A percentile compares a stretch with the other conserved stretches of the same genome.
Conservation (phyloP, 1,140 invertebrate species). For the Ruditapes philippinarum region DNA sequence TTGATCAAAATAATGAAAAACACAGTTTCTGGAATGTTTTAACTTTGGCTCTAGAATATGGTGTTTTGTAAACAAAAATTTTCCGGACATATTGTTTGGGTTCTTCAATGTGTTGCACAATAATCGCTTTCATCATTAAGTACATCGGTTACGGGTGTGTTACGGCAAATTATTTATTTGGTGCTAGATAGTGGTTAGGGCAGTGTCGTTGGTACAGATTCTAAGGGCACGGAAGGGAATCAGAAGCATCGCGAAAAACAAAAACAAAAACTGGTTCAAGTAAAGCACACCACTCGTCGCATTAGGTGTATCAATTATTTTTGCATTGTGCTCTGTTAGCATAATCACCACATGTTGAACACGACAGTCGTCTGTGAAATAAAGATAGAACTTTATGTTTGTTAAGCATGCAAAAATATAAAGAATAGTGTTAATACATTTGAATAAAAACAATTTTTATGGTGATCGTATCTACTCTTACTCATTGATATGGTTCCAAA, state of each 20-base stretch:
- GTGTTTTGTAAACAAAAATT: no score
- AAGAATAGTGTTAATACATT: slow-evolving; percentile 32
- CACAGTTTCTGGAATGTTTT: no score
- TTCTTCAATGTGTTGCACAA: neutral
- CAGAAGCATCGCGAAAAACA: neutral
- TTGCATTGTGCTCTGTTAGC: slow-evolving; percentile 29
- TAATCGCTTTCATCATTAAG: neutral
- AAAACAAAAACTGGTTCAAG: neutral
- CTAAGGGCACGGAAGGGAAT: neutral
- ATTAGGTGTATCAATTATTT: no score
- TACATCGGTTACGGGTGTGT: no score
- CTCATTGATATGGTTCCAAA: slow-evolving; percentile 29
- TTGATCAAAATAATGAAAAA: no score
- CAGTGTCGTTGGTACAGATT: neutral
- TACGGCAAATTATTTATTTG: slow-evolving; percentile 15
- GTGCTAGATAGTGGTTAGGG: neutral
- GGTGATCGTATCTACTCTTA: slow-evolving; percentile 29
- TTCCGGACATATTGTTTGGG: no score
- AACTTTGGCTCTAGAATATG: no score
- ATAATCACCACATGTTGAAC: slow-evolving; percentile 25
- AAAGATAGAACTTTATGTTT: slow-evolving; percentile 32
- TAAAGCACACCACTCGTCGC: slow-evolving; percentile 27
- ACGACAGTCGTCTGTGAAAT: slow-evolving; percentile 17
- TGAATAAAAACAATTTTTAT: slow-evolving; percentile 32
- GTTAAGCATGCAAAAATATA: slow-evolving; percentile 26